Conservation (phyloP, 2,888 invertebrate genomes). For the Bellardia pandia region DNA sequence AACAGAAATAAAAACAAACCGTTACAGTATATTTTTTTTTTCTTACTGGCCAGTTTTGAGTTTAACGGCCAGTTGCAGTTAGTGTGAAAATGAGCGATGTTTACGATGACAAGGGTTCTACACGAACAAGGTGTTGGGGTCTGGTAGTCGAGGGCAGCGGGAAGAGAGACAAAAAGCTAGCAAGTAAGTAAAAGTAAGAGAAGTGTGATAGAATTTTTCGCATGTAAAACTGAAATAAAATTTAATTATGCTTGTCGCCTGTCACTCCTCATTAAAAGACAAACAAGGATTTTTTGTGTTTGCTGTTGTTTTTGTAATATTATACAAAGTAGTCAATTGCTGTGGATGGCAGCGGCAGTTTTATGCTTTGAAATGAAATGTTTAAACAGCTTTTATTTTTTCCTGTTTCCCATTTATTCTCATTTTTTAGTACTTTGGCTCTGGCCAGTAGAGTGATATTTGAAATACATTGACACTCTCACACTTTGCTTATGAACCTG, state of each 20-base stretch:
- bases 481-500: constrained; percentile 43
- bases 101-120: background rate
- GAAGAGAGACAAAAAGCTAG: background rate
- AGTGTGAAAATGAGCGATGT: constrained; percentile 12
- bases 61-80: constrained; percentile 53
- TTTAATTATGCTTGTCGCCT: constrained; percentile 83
- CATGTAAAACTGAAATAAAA: constrained; percentile 82
- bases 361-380: constrained; percentile 25
- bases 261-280: constrained; percentile 81
- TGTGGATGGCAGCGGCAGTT: constrained; percentile 27
- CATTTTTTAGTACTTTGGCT: constrained; percentile 6
- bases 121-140: background rate
- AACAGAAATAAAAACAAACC: constrained; percentile 3
- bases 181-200: background rate
- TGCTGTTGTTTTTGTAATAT: constrained; percentile 12
- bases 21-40: background rate
- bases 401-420: background rate
- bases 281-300: constrained; percentile 64
- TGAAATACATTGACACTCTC: constrained; percentile 62
- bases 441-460: constrained; percentile 22
- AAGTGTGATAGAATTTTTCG: constrained; percentile 74
- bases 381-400: constrained; percentile 22
- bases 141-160: background rate
- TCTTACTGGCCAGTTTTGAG: constrained; percentile 28
- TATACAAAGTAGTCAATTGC: constrained; percentile 57